These are phyloP conservation scores for Tipula unca DNA, from an alignment of 2,888 invertebrate genomes.

Conservation along the genomic window DNA sequence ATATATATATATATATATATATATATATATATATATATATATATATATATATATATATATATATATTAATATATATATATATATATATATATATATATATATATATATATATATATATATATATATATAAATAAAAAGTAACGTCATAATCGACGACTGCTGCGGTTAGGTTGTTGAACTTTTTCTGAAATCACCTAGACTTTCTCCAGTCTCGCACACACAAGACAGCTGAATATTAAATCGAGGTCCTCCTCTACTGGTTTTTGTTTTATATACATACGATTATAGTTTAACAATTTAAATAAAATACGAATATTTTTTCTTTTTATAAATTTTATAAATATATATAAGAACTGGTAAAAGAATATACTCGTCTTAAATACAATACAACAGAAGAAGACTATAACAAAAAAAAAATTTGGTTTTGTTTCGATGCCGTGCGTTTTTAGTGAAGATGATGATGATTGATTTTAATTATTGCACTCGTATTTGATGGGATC, in stretches of 20 bases:
- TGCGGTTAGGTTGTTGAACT: slow-evolving; percentile 27
- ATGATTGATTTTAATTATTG: background rate
- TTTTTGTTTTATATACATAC: background rate
- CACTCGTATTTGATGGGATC: background rate
- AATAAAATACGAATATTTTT: background rate
- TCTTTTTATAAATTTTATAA: background rate
- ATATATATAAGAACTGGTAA: background rate
- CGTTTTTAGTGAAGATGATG: background rate
- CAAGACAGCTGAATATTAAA: slow-evolving; percentile 24
- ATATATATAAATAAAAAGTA: background rate
- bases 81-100: background rate
- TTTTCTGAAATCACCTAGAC: slow-evolving; percentile 28
- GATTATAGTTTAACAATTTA: background rate
- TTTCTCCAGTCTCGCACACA: slow-evolving; percentile 29
- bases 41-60: background rate
- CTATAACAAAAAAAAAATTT: background rate
- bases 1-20: background rate
- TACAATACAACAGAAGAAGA: background rate
- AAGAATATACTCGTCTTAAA: background rate
- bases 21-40: background rate
- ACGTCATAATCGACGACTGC: background rate
- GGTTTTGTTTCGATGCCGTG: background rate
- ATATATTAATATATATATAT: too few species aligned
- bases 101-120: background rate
- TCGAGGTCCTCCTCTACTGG: slow-evolving; percentile 27